A percentile compares a stretch with the other conserved stretches of the same genome.
Conservation (phyloP, 2,888 invertebrate species). For the Allophyes oxyacanthae region DNA sequence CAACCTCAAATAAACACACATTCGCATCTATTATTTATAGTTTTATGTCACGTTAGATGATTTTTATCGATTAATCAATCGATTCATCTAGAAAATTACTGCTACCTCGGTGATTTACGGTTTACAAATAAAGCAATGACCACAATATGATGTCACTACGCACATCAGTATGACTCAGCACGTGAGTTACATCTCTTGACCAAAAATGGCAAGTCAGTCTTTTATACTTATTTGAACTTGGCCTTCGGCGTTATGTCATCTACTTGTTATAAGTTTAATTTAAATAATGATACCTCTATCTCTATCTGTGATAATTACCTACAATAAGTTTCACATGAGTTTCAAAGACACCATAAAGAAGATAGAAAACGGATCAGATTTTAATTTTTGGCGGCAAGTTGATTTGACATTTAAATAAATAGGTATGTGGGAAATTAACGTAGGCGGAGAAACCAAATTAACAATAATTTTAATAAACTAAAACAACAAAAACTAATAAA, state of each 20-base stretch:
- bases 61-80: conserved; percentile 25
- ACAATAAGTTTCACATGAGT: too few relatives aligned
- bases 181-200: conserved; percentile 54
- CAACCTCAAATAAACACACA: neutral
- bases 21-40: conserved; percentile 9
- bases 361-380: neutral
- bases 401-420: conserved; percentile 5
- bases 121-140: conserved; percentile 49
- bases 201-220: conserved; percentile 51
- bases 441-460: too few relatives aligned
- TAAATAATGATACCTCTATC: conserved; percentile 10
- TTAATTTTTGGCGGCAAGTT: neutral
- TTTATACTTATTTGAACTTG: conserved; percentile 57
- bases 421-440: neutral
- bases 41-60: conserved; percentile 6
- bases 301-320: too few relatives aligned
- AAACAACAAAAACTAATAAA: too few relatives aligned
- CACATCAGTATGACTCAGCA: conserved; percentile 47
- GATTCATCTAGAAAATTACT: conserved; percentile 30
- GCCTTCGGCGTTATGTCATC: conserved; percentile 51
- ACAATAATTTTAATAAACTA: too few relatives aligned
- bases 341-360: conserved; percentile 7
- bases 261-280: conserved; percentile 29
- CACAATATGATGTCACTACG: conserved; percentile 50
- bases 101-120: conserved; percentile 25